phyloP scores from a whole-genome alignment of 2,888 invertebrate species.

The Plemyria rubiginata region DNA sequence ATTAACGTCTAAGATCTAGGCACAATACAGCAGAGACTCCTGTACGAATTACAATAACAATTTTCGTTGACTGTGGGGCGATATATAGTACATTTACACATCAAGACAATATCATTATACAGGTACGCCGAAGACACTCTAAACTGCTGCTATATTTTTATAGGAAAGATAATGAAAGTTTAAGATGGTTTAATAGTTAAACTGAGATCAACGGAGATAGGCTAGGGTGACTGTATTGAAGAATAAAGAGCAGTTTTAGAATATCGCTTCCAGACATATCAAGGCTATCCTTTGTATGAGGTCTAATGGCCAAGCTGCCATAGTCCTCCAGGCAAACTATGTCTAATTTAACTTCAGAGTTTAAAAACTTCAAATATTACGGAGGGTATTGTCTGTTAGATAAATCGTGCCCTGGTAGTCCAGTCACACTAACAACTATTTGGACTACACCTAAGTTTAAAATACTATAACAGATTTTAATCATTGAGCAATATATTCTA shows the following conservation, averaged over 20 bases:
- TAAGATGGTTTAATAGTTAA: conserved; percentile 19
- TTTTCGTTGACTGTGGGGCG: conserved; percentile 84
- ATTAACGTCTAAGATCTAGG: conserved; percentile 86
- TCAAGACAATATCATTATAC: conserved; percentile 75
- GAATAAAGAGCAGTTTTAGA: conserved; percentile 57
- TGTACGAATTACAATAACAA: conserved; percentile 82
- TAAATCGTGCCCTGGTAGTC: conserved; percentile 75
- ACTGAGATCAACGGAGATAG: conserved; percentile 35
- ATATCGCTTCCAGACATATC: conserved; percentile 61
- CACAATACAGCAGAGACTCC: conserved; percentile 86
- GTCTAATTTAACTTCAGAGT: conserved; percentile 79
- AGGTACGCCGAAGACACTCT: conserved; percentile 65
- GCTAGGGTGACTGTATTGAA: conserved; percentile 34
- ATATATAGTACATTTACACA: conserved; percentile 59
- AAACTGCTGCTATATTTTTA: conserved; percentile 55
- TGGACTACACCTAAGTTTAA: conserved; percentile 79
- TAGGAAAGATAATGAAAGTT: conserved; percentile 19
- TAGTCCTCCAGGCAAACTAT: conserved; percentile 72
- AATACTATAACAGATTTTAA: conserved; percentile 83
- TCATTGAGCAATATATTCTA: conserved; percentile 84
- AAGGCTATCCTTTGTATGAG: conserved; percentile 47
- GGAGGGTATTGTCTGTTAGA: conserved; percentile 85
- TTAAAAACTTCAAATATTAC: conserved; percentile 72
- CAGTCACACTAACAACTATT: conserved; percentile 71
- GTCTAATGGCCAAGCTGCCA: conserved; percentile 67